Percentiles rank a stretch among this genome's conserved stretches.
phyloP scores from a whole-genome alignment of 37 sponge, comb jelly and placozoan species.

The Sycon ciliatum region DNA sequence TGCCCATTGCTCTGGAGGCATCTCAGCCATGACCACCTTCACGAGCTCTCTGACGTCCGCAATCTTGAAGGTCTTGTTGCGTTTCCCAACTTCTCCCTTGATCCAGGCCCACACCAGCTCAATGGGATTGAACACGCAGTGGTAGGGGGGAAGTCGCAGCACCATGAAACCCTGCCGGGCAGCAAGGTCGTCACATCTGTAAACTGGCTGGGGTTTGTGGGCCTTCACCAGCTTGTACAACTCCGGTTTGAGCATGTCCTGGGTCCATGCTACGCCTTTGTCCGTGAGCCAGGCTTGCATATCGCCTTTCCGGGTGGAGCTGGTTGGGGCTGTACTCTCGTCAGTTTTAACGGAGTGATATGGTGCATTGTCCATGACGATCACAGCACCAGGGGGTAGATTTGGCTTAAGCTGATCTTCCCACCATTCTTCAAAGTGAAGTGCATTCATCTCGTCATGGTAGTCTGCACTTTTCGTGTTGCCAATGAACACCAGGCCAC shows the following conservation, averaged over 20 bases:
- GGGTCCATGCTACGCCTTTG: neutral
- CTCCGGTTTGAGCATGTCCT: neutral
- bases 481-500: constrained; percentile 14
- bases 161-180: constrained; percentile 12
- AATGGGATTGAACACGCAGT: constrained; percentile 43
- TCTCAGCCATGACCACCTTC: too few relatives aligned
- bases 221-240: neutral
- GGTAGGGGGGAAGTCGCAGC: constrained; percentile 25
- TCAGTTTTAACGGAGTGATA: constrained; percentile 1
- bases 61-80: constrained; percentile 10
- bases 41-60: neutral
- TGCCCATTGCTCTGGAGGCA: too few relatives aligned
- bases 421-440: constrained; percentile 16
- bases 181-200: constrained; percentile 18
- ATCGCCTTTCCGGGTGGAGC: neutral
- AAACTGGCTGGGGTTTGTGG: neutral
- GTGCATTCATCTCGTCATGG: constrained; percentile 32
- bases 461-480: constrained; percentile 23
- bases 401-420: neutral
- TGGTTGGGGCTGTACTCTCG: too few relatives aligned
- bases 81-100: too few relatives aligned
- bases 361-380: constrained; percentile 14
- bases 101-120: constrained; percentile 36
- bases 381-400: neutral
- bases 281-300: neutral